Conservation (phyloP, 2,113 vertebrate genomes). For the Thermophis baileyi region DNA sequence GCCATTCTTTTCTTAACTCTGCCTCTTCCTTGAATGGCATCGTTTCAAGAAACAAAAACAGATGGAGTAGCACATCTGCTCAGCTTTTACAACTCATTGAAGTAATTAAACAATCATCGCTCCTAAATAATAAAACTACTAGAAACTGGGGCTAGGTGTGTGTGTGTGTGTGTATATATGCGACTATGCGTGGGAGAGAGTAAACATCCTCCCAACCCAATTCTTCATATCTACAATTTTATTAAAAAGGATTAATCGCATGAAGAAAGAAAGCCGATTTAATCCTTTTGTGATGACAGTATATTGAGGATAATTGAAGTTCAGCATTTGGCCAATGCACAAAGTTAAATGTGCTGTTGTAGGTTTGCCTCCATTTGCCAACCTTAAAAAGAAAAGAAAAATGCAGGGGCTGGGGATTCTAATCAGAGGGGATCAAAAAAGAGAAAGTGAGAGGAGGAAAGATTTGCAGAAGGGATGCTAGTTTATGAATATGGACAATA, state of each 20-base stretch:
- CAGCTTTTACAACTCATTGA: slow-evolving; percentile 48
- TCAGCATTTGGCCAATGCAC: slow-evolving; percentile 37
- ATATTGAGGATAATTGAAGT: slow-evolving; percentile 57
- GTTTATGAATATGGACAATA: neutral
- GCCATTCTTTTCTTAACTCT: slow-evolving; percentile 6
- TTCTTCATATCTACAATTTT: slow-evolving; percentile 46
- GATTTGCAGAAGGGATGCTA: neutral
- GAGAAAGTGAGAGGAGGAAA: neutral
- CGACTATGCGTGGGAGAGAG: too few relatives aligned
- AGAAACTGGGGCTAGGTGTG: neutral
- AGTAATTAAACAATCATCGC: slow-evolving; percentile 67
- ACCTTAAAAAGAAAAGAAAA: neutral
- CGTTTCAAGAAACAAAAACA: slow-evolving; percentile 58
- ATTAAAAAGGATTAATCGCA: slow-evolving; percentile 50
- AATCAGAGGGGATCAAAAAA: neutral
- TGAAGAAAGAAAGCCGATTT: slow-evolving; percentile 52
- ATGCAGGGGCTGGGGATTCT: neutral
- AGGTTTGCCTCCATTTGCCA: slow-evolving; percentile 44
- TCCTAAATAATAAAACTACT: slow-evolving; percentile 46
- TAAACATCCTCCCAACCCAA: neutral
- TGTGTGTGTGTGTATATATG: neutral
- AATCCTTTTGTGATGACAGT: slow-evolving; percentile 53
- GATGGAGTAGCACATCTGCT: slow-evolving; percentile 52
- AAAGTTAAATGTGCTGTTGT: neutral
- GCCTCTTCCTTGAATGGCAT: slow-evolving; percentile 52